Conservation (phyloP, 2,888 invertebrate species). For the Lasioglossum figueresi region DNA sequence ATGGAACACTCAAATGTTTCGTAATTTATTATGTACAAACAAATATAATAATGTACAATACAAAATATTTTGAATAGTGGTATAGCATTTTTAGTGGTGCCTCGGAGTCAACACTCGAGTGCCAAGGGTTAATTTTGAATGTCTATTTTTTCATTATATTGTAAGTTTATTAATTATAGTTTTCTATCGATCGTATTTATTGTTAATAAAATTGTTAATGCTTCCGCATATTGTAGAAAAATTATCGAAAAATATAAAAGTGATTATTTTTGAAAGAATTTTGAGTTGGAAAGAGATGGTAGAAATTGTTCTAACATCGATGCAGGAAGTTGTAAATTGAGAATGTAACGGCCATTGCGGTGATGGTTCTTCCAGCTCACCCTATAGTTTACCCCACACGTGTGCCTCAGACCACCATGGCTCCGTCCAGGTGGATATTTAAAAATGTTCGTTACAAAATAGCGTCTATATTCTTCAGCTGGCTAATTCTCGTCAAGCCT, state of each 20-base stretch:
- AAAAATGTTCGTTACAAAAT: conserved; percentile 77
- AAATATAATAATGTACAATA: too few relatives aligned
- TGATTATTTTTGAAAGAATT: background rate
- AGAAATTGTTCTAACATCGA: background rate
- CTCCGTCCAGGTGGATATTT: conserved; percentile 79
- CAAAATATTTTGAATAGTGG: too few relatives aligned
- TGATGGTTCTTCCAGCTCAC: conserved; percentile 23
- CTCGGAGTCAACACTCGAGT: too few relatives aligned
- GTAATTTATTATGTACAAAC: too few relatives aligned
- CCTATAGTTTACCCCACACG: conserved; percentile 46
- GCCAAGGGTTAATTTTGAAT: background rate
- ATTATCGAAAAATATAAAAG: background rate
- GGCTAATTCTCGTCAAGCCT: conserved; percentile 77
- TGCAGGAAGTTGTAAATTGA: background rate
- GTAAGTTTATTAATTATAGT: too few relatives aligned
- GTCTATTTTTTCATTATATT: background rate
- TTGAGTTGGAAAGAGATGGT: background rate
- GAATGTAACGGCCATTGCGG: background rate
- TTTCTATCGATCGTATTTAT: too few relatives aligned
- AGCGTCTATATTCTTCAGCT: conserved; percentile 74
- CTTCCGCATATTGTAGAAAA: too few relatives aligned
- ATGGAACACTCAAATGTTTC: too few relatives aligned
- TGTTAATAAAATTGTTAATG: too few relatives aligned
- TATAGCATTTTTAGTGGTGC: too few relatives aligned
- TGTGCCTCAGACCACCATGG: conserved; percentile 60